Percentiles rank a stretch among this genome's conserved stretches.
These are phyloP conservation scores for Philopotamus ludificatus DNA, from an alignment of 1,140 invertebrate genomes.

Conservation along the genomic window DNA sequence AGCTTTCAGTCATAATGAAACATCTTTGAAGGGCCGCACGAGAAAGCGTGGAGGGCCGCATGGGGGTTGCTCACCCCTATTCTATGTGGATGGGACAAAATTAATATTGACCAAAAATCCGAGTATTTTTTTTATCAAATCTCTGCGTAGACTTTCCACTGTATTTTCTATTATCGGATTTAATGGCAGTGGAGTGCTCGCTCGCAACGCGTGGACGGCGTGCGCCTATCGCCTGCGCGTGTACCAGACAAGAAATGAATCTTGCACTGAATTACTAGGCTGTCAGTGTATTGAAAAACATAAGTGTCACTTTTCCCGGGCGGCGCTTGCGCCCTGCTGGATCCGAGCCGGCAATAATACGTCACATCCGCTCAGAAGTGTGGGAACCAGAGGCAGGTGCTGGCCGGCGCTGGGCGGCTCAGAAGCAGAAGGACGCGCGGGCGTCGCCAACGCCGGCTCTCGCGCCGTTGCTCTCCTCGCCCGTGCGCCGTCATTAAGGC, in stretches of 20 bases:
- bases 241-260: slow-evolving; percentile 26
- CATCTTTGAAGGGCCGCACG: no score
- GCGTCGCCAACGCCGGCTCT: no score
- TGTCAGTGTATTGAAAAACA: background rate
- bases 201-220: background rate
- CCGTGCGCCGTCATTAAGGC: slow-evolving; percentile 30
- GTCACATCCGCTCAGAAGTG: slow-evolving; percentile 39
- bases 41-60: background rate
- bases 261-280: slow-evolving; percentile 18
- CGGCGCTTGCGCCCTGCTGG: slow-evolving; percentile 19
- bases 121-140: background rate
- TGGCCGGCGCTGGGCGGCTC: slow-evolving; percentile 1
- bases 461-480: background rate
- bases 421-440: slow-evolving; percentile 6
- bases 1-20: no score
- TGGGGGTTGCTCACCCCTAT: background rate
- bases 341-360: slow-evolving; percentile 19
- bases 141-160: background rate
- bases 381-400: slow-evolving; percentile 40
- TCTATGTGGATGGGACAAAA: background rate
- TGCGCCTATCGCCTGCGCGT: background rate
- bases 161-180: background rate
- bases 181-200: background rate
- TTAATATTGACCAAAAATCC: background rate
- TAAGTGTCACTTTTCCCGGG: slow-evolving; percentile 3